These are phyloP conservation scores for Hymenopus coronatus DNA, from an alignment of 2,888 invertebrate species.

Conservation along the genomic window DNA sequence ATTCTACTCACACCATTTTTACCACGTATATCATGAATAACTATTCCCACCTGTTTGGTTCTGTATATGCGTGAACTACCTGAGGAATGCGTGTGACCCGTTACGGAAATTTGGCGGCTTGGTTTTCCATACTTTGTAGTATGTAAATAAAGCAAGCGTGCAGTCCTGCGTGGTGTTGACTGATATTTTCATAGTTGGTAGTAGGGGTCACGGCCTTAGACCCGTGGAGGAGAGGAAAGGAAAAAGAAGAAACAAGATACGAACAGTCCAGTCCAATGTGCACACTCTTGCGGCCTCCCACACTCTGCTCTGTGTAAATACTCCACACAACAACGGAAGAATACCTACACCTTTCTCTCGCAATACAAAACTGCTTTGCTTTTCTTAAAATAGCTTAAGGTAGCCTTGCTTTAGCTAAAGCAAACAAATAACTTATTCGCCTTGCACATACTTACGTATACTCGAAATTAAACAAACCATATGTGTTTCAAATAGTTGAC, in stretches of 20 bases:
- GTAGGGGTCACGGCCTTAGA: not conserved
- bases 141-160: not conserved
- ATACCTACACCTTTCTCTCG: not conserved
- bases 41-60: not conserved
- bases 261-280: not conserved
- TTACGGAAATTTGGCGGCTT: not conserved
- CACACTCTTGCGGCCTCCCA: not conserved
- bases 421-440: no score
- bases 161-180: not conserved
- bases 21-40: no score
- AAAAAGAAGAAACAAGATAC: not conserved
- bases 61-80: no score
- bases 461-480: no score
- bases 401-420: no score
- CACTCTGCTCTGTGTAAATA: not conserved
- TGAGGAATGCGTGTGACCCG: not conserved
- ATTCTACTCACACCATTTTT: no score
- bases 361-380: no score
- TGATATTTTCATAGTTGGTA: not conserved
- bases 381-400: no score
- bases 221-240: not conserved
- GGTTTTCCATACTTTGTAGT: not conserved
- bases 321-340: not conserved
- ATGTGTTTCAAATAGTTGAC: no score
- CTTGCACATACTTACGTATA: no score